Percentiles rank a stretch among this genome's conserved stretches.
Conservation (phyloP, 2,888 invertebrate species). For the Deilephila elpenor region DNA sequence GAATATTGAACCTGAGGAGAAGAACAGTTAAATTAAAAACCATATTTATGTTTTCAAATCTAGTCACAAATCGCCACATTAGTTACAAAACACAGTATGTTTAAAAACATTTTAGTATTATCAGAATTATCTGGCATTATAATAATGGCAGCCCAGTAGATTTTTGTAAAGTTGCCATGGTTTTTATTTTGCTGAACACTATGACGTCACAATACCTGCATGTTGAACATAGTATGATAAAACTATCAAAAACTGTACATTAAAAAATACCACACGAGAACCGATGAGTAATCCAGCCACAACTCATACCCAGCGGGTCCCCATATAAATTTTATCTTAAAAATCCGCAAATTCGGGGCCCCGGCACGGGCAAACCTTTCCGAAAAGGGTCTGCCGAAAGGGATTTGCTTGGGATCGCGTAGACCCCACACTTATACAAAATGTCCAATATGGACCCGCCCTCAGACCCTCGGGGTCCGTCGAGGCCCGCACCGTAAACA, state of each 20-base stretch:
- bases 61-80: too few species aligned
- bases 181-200: too few species aligned
- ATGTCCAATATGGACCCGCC: conserved; percentile 80
- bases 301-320: conserved; percentile 49
- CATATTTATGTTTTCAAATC: too few species aligned
- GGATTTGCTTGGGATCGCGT: conserved; percentile 82
- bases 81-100: too few species aligned
- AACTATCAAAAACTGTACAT: conserved; percentile 3
- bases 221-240: neutral
- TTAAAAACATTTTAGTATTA: too few species aligned
- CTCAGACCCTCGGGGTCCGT: conserved; percentile 67
- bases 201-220: neutral
- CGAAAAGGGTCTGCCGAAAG: conserved; percentile 81
- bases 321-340: conserved; percentile 84
- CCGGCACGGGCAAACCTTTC: conserved; percentile 77
- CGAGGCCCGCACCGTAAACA: conserved; percentile 71
- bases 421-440: conserved; percentile 83
- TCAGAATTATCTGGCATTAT: too few species aligned
- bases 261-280: conserved; percentile 37
- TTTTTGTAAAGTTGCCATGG: too few species aligned
- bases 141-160: too few species aligned
- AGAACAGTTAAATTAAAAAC: too few species aligned
- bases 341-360: conserved; percentile 83
- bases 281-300: conserved; percentile 44
- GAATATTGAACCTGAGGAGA: too few species aligned